Base-by-base conservation (phyloP, 2,888 invertebrate species). In the Cataglyphis altisquamis region DNA sequence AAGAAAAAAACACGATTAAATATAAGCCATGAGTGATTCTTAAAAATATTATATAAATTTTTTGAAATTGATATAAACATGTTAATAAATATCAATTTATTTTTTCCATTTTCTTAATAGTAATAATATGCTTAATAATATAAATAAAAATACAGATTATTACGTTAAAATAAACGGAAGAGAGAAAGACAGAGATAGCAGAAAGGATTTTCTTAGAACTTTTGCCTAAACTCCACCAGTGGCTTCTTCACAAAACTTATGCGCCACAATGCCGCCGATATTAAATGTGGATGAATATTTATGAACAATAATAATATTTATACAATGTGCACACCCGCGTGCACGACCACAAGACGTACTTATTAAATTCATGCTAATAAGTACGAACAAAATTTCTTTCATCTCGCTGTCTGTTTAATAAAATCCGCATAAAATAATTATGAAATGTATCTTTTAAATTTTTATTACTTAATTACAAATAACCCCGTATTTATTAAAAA, bases 281-380 rank as follows among this genome's bases (percentile, higher is more conserved):
- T 93, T 93, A 93, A 93, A 91, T 90, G 91, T 86, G 89, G 90
- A 93, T 93, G 93, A 94, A 93, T 94, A 94, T 93, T 93, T 92
- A 94, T 93, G 91, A 92, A 93, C 91, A 92, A 93, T 92, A 91
- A 92, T 91, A 90, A 91, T 92, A 91, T 92, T 93, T 92, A 92
- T 90, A 92, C 90, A 93, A 93, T 91, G 88, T 88, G 84, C 68
- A 84, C 83, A 57, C 84, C 73, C 84, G 87, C 63, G 85, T 73
- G 81, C 83, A 85, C 70, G 78, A 81, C 84, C 39, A 84, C 52
- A 68, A 68, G 85, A 73, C 82, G 81, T 75, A 86, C 78, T 92
- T 91, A 93, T 93, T 92, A 92, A 93, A 94, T 91, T 92, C 91
- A 92, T 92, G 92, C 90, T 91, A 92, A 93, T 93, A 90, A 92